phyloP scores from a whole-genome alignment of 1,140 invertebrate genomes.

The Microplitis mediator region DNA sequence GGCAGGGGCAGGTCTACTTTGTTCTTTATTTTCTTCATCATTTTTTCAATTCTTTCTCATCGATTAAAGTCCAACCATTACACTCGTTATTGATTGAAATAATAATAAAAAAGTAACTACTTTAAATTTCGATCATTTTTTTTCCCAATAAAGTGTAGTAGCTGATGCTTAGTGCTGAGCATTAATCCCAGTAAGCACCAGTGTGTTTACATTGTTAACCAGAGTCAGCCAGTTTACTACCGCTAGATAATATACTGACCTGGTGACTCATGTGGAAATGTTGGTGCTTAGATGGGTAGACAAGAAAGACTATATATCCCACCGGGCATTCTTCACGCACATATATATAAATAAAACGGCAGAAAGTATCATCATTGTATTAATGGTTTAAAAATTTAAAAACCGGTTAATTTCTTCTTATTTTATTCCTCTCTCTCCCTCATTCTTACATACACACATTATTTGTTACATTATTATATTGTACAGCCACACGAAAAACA shows the following conservation, averaged over 20 bases:
- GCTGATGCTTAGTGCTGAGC: too few relatives aligned
- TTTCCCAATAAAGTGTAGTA: too few relatives aligned
- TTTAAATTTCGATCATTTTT: too few relatives aligned
- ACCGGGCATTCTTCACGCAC: background rate
- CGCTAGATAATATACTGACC: constrained; percentile 23
- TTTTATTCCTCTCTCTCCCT: background rate
- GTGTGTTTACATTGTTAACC: background rate
- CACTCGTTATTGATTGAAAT: too few relatives aligned
- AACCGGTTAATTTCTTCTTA: constrained; percentile 1
- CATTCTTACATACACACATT: background rate
- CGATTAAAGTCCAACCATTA: background rate
- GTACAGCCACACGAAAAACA: too few relatives aligned
- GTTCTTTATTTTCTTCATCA: background rate
- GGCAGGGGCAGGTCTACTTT: constrained; percentile 49
- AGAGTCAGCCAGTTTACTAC: constrained; percentile 13
- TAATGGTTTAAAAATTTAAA: background rate
- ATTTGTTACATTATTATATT: background rate
- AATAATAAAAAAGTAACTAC: too few relatives aligned
- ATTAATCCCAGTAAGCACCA: too few relatives aligned
- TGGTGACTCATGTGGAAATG: constrained; percentile 18
- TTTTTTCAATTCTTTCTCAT: background rate
- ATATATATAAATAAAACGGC: background rate
- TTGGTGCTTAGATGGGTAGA: constrained; percentile 4
- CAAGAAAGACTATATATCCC: background rate
- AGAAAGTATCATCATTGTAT: background rate